Percentiles rank a stretch among this genome's conserved stretches.
Evolutionary conservation across 2,113 vertebrate genomes (phyloP).

Genomic region (Galeopterus variegatus): DNA sequence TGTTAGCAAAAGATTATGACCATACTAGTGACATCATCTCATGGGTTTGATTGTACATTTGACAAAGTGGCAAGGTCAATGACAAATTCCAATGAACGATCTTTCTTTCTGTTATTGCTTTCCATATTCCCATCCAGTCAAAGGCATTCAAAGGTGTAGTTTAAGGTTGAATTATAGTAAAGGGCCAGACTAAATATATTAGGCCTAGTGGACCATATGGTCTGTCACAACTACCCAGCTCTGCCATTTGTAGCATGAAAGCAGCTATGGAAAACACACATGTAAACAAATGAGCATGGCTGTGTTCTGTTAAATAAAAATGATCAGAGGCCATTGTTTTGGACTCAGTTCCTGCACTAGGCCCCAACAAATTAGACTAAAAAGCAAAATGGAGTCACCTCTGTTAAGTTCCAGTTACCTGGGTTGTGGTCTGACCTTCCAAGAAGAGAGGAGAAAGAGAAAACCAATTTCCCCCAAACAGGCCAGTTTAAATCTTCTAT

Average conservation of each 20-base stretch:
- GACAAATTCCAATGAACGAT: neutral
- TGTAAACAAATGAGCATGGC: neutral
- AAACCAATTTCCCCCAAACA: too few species aligned
- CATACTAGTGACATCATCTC: neutral
- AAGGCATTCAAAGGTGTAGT: neutral
- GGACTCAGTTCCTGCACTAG: too few species aligned
- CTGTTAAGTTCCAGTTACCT: too few species aligned
- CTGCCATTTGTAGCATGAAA: neutral
- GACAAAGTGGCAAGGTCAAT: neutral
- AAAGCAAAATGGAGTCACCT: too few species aligned
- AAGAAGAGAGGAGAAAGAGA: too few species aligned
- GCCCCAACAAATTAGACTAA: too few species aligned
- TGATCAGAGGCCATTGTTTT: too few species aligned
- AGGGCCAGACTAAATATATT: slow-evolving; percentile 1
- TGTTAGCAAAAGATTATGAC: neutral
- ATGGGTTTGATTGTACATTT: neutral
- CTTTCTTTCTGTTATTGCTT: slow-evolving; percentile 19
- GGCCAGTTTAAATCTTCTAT: too few species aligned
- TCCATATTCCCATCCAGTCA: neutral
- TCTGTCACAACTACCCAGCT: neutral
- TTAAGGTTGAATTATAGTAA: neutral
- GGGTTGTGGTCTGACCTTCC: too few species aligned
- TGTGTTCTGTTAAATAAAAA: neutral
- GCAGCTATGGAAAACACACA: neutral
- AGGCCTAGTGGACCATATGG: neutral